Evolutionary conservation across 2,888 invertebrate genomes (phyloP).

Genomic region (Dolichopus griseipennis): DNA sequence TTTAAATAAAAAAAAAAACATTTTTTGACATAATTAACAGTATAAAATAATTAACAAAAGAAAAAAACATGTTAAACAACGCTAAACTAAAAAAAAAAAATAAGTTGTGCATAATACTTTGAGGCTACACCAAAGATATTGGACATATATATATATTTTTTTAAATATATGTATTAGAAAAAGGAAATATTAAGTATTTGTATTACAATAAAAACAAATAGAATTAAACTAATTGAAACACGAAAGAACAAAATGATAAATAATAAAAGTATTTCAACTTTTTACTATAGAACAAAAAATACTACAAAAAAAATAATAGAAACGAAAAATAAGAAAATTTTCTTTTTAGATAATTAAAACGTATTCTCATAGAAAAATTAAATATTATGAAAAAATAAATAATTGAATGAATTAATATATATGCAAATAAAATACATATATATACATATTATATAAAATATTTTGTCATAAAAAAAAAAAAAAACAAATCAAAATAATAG

Average conservation of each 20-base stretch:
- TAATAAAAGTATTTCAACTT: background rate
- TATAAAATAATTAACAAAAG: constrained; percentile 19
- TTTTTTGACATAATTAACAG: constrained; percentile 10
- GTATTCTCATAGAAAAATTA: too few species aligned
- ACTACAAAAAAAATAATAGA: too few species aligned
- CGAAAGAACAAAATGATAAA: constrained; percentile 22
- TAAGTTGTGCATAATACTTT: constrained; percentile 22
- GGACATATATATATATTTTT: background rate
- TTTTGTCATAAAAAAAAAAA: constrained; percentile 9
- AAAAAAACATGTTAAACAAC: constrained; percentile 1
- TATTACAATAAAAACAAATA: background rate
- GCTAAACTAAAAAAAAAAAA: constrained; percentile 11
- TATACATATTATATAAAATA: background rate
- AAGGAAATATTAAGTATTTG: background rate
- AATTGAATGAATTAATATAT: constrained; percentile 13
- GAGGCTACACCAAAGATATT: constrained; percentile 30
- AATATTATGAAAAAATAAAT: constrained; percentile 17
- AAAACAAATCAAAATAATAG: constrained; percentile 13
- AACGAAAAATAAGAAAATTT: too few species aligned
- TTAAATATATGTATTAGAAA: background rate
- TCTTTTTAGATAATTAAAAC: constrained; percentile 11
- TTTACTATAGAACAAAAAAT: background rate
- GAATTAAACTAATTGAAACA: constrained; percentile 23
- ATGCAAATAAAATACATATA: constrained; percentile 10
- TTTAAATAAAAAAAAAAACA: constrained; percentile 9